Base-by-base conservation (phyloP, 2,113 vertebrate species). In the Istiophorus platypterus region DNA sequence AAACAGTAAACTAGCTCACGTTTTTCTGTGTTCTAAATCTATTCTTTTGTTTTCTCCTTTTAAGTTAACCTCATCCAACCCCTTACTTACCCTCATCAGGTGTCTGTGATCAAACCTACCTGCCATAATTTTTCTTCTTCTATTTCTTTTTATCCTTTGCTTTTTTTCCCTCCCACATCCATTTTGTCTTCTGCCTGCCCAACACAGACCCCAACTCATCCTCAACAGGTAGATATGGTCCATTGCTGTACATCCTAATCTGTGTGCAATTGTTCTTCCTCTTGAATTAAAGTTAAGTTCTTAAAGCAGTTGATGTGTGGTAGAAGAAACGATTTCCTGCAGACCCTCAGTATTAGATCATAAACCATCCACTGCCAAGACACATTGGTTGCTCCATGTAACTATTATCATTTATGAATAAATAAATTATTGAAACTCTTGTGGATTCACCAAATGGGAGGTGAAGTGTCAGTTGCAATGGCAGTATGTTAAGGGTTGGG, bases 161-260 rank as follows among this genome's bases (percentile, higher is more conserved):
- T 69, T 78, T 90, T 77, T 73, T 68, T 39, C 17, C 37, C 66
- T 81, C 12, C 82, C 49, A 68, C 72, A 73, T 85, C 74, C 81
- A 79, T 89, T 89, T 90, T 91, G 72, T 86, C 85, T 62, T 91
- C 84, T 86, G 85, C 86, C 70, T 87, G 80, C 84, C 39, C 81
- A 82, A 90, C 86, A 89, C 85, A 93, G 93, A 91, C 78, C 26
- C 86, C 87, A 86, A 80, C 82, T 85, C 92, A 86, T 85, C 89
- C n/a, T 45, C 70, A 78, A 74, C 91, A 94, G 93, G 92, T 94
- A 93, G 47, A 65, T 91, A 87, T 89, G 52, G 47, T 58, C 72
- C 59, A 66, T n/a, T 31, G 47, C 45, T 80, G 24, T 72, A 42
- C 10, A 41, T 77, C 26, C 27, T 69, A 59, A 69, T 31, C 15